Evolutionary conservation across 2,113 vertebrate genomes (phyloP).

Genomic region (Cyprinodon brontotheroides): DNA sequence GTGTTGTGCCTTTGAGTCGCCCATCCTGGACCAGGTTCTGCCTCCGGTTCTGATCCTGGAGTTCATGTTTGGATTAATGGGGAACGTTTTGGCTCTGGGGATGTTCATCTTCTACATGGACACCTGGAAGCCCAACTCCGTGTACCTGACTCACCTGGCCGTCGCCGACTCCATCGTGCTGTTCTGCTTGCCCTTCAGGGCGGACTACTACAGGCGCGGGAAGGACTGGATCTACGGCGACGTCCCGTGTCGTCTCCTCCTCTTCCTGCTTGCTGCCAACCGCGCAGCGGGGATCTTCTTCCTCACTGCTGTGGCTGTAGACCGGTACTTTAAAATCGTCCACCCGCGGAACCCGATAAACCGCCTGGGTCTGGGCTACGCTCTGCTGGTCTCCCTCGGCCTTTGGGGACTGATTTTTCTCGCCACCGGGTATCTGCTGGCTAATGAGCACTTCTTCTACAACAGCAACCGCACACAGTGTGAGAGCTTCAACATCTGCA

Average conservation of each 20-base stretch:
- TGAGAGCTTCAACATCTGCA: conserved; percentile 83
- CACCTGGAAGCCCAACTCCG: conserved; percentile 77
- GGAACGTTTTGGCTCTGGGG: conserved; percentile 76
- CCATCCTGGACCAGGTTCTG: conserved; percentile 68
- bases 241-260: conserved; percentile 71
- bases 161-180: conserved; percentile 79
- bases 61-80: conserved; percentile 77
- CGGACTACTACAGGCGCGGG: conserved; percentile 78
- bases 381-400: conserved; percentile 65
- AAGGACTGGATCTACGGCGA: conserved; percentile 82
- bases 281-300: conserved; percentile 81
- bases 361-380: conserved; percentile 68
- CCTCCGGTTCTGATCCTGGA: conserved; percentile 79
- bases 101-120: conserved; percentile 81
- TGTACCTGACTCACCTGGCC: conserved; percentile 81
- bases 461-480: conserved; percentile 74
- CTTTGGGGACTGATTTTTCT: conserved; percentile 77
- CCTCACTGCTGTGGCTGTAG: conserved; percentile 80
- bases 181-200: conserved; percentile 81
- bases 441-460: conserved; percentile 62
- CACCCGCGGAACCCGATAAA: conserved; percentile 74
- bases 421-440: conserved; percentile 74
- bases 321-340: conserved; percentile 82
- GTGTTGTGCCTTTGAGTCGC: conserved; percentile 77
- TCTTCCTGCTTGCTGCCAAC: conserved; percentile 78